These are phyloP conservation scores for Drosophila miranda DNA, from an alignment of 1,140 invertebrate genomes.

Conservation along the genomic window DNA sequence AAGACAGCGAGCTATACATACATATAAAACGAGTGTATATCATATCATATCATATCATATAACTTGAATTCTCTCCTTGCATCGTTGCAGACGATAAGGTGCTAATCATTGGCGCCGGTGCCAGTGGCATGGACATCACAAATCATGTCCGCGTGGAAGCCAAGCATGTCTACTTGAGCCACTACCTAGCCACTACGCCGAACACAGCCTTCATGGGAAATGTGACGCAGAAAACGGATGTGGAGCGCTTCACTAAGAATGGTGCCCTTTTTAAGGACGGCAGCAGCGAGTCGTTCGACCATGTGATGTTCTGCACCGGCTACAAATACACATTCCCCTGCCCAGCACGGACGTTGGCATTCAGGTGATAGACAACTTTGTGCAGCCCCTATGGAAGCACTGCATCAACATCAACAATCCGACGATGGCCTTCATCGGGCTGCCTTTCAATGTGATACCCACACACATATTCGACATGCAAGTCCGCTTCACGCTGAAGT, in stretches of 20 bases:
- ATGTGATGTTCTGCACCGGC: conserved; percentile 92
- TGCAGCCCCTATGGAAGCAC: conserved; percentile 94
- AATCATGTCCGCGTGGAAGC: conserved; percentile 89
- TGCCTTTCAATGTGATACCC: conserved; percentile 91
- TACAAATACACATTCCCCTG: conserved; percentile 93
- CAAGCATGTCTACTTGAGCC: conserved; percentile 87
- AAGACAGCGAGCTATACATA: too few relatives aligned
- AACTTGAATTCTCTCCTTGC: not conserved
- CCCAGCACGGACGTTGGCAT: conserved; percentile 87
- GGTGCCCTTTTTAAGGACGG: conserved; percentile 86
- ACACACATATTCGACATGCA: conserved; percentile 94
- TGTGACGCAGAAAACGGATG: conserved; percentile 86
- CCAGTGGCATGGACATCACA: conserved; percentile 94
- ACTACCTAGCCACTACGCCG: conserved; percentile 85
- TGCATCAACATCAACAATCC: conserved; percentile 91
- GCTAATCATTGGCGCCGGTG: conserved; percentile 91
- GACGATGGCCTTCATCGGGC: conserved; percentile 90
- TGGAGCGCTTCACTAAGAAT: conserved; percentile 84
- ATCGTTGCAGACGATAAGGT: conserved; percentile 83
- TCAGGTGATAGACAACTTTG: conserved; percentile 89
- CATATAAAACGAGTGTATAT: too few relatives aligned
- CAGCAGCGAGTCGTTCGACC: conserved; percentile 85
- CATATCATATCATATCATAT: not conserved
- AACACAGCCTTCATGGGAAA: conserved; percentile 86
- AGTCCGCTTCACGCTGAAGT: conserved; percentile 88